Conservation (phyloP, 2,113 vertebrate genomes). For the Otus sunia region DNA sequence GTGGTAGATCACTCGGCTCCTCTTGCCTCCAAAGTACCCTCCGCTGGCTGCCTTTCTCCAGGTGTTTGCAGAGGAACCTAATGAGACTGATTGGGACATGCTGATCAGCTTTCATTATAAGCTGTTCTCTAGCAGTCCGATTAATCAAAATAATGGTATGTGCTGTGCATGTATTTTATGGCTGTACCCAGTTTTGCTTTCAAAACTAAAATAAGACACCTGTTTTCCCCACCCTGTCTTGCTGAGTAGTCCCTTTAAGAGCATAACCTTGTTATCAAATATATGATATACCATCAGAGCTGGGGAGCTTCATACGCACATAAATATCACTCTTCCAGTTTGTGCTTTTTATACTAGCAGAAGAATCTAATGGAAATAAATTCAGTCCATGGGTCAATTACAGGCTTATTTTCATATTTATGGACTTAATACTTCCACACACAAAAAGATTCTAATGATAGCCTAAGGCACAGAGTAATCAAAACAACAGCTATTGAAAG, state of each 20-base stretch:
- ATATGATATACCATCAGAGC: constrained; percentile 22
- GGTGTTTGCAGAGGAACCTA: background rate
- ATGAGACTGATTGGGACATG: background rate
- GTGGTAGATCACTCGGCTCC: background rate
- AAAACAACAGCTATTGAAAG: constrained; percentile 66
- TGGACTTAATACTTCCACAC: constrained; percentile 71
- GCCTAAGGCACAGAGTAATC: constrained; percentile 70
- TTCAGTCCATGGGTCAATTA: constrained; percentile 75
- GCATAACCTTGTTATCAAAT: constrained; percentile 43
- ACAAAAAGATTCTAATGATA: constrained; percentile 73
- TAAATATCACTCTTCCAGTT: constrained; percentile 56
- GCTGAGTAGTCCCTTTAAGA: constrained; percentile 56
- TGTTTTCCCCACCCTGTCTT: constrained; percentile 20
- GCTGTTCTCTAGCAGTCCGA: background rate
- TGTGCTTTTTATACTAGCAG: constrained; percentile 57
- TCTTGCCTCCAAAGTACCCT: background rate
- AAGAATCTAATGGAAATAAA: constrained; percentile 73
- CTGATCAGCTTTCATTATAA: background rate
- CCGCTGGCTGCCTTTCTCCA: constrained; percentile 17
- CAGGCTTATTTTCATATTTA: constrained; percentile 77
- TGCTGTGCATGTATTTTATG: background rate
- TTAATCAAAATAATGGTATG: constrained; percentile 7
- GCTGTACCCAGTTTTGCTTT: background rate
- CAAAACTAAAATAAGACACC: constrained; percentile 45
- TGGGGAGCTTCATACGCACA: constrained; percentile 30